Percentiles rank a stretch among this genome's conserved stretches.
Conservation (phyloP, 2,888 invertebrate genomes). For the Pseudococcus longispinus region DNA sequence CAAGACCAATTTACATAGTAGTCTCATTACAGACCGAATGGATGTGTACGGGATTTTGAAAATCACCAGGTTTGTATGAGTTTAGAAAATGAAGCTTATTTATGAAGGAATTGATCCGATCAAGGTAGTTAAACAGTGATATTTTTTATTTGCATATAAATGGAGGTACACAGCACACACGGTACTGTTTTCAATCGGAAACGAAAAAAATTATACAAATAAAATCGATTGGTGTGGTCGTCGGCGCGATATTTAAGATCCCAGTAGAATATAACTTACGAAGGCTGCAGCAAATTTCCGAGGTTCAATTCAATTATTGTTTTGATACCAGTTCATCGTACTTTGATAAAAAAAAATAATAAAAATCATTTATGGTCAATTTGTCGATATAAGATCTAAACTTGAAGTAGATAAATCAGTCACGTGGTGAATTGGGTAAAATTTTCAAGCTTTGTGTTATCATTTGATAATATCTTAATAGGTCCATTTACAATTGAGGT, state of each 20-base stretch:
- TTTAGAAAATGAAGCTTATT: neutral
- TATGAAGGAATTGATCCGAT: neutral
- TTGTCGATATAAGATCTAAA: too few relatives aligned
- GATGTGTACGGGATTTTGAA: neutral
- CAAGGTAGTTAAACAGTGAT: conserved; percentile 25
- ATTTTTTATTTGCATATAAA: conserved; percentile 44
- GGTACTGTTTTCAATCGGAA: neutral
- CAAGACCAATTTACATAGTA: conserved; percentile 7
- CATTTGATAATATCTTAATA: neutral
- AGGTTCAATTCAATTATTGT: neutral
- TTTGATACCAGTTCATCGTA: neutral
- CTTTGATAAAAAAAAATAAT: neutral
- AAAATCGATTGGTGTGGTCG: neutral
- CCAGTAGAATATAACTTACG: neutral
- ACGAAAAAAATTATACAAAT: neutral
- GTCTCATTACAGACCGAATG: neutral
- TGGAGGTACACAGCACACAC: neutral
- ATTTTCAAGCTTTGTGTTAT: neutral
- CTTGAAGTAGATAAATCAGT: too few relatives aligned
- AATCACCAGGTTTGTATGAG: neutral
- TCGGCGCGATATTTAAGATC: neutral
- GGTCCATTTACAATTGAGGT: neutral
- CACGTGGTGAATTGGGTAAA: neutral
- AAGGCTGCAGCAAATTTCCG: neutral
- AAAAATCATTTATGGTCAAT: neutral